phyloP scores from a whole-genome alignment of 2,888 invertebrate genomes.

The Agriopis aurantiaria region DNA sequence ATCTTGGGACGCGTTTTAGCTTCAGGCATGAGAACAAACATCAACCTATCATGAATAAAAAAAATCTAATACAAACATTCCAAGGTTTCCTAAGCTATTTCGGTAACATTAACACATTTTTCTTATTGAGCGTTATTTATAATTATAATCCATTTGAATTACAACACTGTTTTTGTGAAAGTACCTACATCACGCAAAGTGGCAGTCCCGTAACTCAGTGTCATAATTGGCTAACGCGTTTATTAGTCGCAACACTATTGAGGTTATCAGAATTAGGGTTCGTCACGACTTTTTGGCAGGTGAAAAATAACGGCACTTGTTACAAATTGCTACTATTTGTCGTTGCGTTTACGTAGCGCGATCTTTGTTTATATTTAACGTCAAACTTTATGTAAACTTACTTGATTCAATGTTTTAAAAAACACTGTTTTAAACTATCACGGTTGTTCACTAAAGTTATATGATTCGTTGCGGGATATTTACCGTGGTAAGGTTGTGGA shows the following conservation, averaged over 20 bases:
- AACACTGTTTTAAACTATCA: too few species aligned
- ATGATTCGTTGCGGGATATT: too few species aligned
- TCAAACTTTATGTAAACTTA: not conserved
- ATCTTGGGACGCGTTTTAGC: too few species aligned
- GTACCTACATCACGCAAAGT: constrained; percentile 65
- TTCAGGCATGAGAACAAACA: not conserved
- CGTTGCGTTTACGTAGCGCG: not conserved
- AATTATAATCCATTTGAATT: constrained; percentile 33
- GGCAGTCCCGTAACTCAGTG: constrained; percentile 71
- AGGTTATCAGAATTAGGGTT: constrained; percentile 66
- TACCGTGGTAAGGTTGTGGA: too few species aligned
- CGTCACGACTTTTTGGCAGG: constrained; percentile 60
- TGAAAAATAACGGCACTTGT: constrained; percentile 39
- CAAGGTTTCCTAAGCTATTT: constrained; percentile 40
- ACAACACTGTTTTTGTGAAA: constrained; percentile 26
- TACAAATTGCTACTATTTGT: constrained; percentile 5
- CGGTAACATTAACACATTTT: constrained; percentile 15
- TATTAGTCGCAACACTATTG: constrained; percentile 62
- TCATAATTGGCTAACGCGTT: constrained; percentile 69
- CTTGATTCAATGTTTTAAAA: not conserved
- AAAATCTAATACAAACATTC: not conserved
- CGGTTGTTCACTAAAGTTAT: too few species aligned
- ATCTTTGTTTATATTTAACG: not conserved
- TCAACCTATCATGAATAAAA: not conserved
- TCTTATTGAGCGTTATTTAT: constrained; percentile 18